Evolutionary conservation across 1,140 invertebrate species (phyloP).

Genomic region (Nasonia longicornis): DNA sequence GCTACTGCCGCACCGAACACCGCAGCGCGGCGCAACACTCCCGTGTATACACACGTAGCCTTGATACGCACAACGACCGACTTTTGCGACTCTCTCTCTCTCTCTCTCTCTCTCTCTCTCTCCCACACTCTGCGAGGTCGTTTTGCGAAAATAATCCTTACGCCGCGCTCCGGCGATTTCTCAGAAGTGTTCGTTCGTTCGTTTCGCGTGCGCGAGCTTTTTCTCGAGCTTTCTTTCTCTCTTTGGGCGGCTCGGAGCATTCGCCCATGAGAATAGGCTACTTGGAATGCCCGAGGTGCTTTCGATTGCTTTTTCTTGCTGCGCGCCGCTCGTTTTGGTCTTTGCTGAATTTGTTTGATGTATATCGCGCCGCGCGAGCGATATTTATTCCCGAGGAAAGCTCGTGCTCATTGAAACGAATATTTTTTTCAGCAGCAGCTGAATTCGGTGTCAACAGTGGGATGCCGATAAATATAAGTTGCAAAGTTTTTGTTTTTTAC

Average conservation of each 20-base stretch:
- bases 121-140: not conserved
- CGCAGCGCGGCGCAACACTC: not conserved
- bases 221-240: not conserved
- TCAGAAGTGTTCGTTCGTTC: not conserved
- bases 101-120: not conserved
- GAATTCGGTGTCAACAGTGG: too few relatives aligned
- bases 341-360: not conserved
- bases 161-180: not conserved
- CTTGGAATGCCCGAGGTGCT: not conserved
- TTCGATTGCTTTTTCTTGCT: not conserved
- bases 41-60: not conserved
- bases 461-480: too few relatives aligned
- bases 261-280: not conserved
- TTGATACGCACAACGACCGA: not conserved
- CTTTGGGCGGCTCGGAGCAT: not conserved
- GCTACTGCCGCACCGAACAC: not conserved
- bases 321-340: not conserved
- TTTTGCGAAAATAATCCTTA: conserved; percentile 21
- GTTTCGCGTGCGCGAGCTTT: not conserved
- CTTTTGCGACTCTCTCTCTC: not conserved
- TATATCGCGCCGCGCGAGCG: too few relatives aligned
- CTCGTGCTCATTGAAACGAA: not conserved
- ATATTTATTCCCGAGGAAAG: not conserved
- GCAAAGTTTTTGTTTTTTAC: too few relatives aligned
- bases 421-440: too few relatives aligned